These are phyloP conservation scores for Diplogasteroides magnus DNA, from an alignment of 1,140 invertebrate genomes.

Conservation along the genomic window DNA sequence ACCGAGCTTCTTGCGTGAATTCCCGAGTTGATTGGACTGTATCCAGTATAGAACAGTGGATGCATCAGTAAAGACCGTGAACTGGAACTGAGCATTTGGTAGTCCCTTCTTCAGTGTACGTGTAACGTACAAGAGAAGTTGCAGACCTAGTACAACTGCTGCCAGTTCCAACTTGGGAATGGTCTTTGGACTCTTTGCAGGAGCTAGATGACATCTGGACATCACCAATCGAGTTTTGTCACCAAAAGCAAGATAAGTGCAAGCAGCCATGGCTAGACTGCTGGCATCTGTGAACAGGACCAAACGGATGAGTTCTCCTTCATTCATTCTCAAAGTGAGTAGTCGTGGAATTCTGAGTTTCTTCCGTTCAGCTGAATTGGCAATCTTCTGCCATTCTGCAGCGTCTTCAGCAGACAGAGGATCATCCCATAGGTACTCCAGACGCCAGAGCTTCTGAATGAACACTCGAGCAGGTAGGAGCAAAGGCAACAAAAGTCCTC, in stretches of 20 bases:
- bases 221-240: conserved; percentile 1
- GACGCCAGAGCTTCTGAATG: conserved; percentile 15
- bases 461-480: neutral
- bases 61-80: neutral
- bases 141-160: conserved; percentile 9
- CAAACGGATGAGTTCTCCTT: neutral
- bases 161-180: conserved; percentile 1
- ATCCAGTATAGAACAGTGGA: neutral
- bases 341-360: neutral
- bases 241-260: neutral
- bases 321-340: neutral
- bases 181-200: conserved; percentile 2
- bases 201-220: neutral
- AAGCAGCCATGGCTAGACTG: conserved; percentile 3
- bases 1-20: no score
- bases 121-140: conserved; percentile 8
- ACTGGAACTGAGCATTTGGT: neutral
- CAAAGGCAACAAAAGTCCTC: conserved; percentile 9
- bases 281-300: conserved; percentile 25
- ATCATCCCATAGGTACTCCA: conserved; percentile 18
- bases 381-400: neutral
- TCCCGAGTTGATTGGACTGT: no score
- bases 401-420: neutral
- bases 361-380: no score
- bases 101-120: neutral